A percentile compares a stretch with the other conserved stretches of the same genome.
phyloP scores from a whole-genome alignment of 2,797 vertebrate genomes.

The Periophthalmus magnuspinnatus region DNA sequence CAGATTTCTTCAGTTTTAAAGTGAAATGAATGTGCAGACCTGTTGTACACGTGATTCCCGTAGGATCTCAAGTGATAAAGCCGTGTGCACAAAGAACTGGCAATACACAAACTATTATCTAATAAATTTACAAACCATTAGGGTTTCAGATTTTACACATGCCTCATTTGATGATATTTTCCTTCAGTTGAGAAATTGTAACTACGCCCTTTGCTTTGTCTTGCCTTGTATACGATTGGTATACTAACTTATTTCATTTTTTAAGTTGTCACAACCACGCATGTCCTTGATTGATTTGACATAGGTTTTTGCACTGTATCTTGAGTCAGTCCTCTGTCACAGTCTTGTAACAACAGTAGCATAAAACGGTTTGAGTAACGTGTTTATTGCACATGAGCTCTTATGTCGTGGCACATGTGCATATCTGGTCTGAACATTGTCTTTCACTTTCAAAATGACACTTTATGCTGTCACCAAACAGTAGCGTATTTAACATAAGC shows the following conservation, averaged over 20 bases:
- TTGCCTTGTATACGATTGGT: too few species aligned
- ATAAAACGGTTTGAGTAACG: too few species aligned
- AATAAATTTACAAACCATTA: slow-evolving; percentile 1
- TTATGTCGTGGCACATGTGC: neutral
- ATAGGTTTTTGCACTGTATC: too few species aligned
- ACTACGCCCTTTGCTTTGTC: neutral
- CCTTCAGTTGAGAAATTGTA: neutral
- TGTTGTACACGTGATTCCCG: neutral
- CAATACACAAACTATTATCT: neutral
- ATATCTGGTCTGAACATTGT: slow-evolving; percentile 32
- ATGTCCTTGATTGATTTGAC: too few species aligned
- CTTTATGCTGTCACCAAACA: neutral
- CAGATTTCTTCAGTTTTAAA: neutral
- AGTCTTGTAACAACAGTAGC: too few species aligned
- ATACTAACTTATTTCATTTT: too few species aligned
- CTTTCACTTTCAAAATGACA: neutral
- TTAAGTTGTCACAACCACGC: too few species aligned
- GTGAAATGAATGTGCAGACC: slow-evolving; percentile 14
- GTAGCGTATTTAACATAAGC: neutral
- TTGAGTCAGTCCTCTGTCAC: too few species aligned
- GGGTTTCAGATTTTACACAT: neutral
- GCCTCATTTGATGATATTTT: neutral
- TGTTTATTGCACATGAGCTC: neutral
- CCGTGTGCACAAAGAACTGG: neutral
- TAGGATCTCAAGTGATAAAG: neutral